These are phyloP conservation scores for Dryobotodes eremita DNA, from an alignment of 2,888 invertebrate species.

Conservation along the genomic window DNA sequence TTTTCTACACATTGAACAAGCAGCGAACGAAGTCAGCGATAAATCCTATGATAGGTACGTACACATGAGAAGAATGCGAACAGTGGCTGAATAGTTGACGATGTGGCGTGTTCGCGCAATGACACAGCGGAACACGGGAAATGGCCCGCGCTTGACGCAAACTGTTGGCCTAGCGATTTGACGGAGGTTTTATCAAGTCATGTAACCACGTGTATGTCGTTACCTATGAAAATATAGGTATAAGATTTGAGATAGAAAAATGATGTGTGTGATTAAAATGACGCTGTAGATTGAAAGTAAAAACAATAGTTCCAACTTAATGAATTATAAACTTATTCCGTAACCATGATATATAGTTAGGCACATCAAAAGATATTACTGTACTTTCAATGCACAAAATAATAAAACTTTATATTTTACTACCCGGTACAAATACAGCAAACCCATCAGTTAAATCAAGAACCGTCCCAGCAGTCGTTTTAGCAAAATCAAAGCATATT, in stretches of 20 bases:
- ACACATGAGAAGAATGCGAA: conserved; percentile 63
- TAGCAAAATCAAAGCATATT: conserved; percentile 35
- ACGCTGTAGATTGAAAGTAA: background rate
- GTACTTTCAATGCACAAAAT: background rate
- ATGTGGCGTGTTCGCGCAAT: conserved; percentile 70
- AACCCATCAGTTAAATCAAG: background rate
- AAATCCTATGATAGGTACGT: conserved; percentile 56
- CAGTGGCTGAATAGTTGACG: conserved; percentile 67
- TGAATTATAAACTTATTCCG: too few relatives aligned
- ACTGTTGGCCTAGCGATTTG: conserved; percentile 49
- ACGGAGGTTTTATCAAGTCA: background rate
- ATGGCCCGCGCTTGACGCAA: conserved; percentile 65
- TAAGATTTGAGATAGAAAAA: background rate
- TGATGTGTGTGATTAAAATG: background rate
- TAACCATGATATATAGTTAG: too few relatives aligned
- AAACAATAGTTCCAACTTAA: too few relatives aligned
- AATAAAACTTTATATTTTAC: background rate
- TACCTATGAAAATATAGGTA: background rate
- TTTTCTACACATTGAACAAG: conserved; percentile 51
- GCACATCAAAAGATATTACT: background rate
- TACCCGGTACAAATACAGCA: background rate
- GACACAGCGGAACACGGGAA: conserved; percentile 73
- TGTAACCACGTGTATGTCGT: background rate
- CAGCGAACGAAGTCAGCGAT: conserved; percentile 46
- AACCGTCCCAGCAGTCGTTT: conserved; percentile 4